Evolutionary conservation across 1,140 invertebrate species (phyloP).

Genomic region (Drosophila santomea): DNA sequence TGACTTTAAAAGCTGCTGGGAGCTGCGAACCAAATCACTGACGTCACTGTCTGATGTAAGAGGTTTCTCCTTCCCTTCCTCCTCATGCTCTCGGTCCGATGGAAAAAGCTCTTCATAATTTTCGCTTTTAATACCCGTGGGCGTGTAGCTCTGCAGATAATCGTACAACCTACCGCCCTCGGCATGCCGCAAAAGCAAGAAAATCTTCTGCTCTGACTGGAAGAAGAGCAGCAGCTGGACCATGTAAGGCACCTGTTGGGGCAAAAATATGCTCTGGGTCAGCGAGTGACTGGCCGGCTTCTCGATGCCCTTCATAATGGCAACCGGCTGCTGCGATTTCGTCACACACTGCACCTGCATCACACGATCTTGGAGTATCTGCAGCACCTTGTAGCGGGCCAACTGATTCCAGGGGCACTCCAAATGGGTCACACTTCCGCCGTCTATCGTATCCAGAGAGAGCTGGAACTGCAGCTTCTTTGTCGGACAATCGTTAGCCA

Average conservation of each 20-base stretch:
- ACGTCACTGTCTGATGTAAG: slow-evolving; percentile 61
- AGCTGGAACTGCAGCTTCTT: slow-evolving; percentile 70
- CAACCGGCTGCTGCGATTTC: slow-evolving; percentile 79
- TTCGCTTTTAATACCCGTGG: slow-evolving; percentile 36
- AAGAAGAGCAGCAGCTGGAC: slow-evolving; percentile 85
- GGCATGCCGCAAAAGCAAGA: slow-evolving; percentile 84
- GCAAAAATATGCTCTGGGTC: slow-evolving; percentile 84
- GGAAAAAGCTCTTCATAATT: slow-evolving; percentile 71
- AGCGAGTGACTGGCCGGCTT: slow-evolving; percentile 84
- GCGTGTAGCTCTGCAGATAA: slow-evolving; percentile 75
- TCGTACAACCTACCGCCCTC: slow-evolving; percentile 84
- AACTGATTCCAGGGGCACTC: slow-evolving; percentile 84
- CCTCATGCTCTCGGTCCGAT: slow-evolving; percentile 4
- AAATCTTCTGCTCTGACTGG: slow-evolving; percentile 85
- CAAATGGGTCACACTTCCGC: slow-evolving; percentile 44
- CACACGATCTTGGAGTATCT: slow-evolving; percentile 82
- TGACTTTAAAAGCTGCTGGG: slow-evolving; percentile 73
- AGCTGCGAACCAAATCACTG: slow-evolving; percentile 60
- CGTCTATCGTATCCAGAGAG: slow-evolving; percentile 68
- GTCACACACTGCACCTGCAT: slow-evolving; percentile 85
- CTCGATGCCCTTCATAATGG: slow-evolving; percentile 85
- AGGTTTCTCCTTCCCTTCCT: background rate
- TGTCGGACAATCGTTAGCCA: slow-evolving; percentile 24
- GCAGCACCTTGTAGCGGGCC: slow-evolving; percentile 85
- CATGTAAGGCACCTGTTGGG: slow-evolving; percentile 86